A percentile compares a stretch with the other conserved stretches of the same genome.
Conservation (phyloP, 1,140 invertebrate species). For the Drosophila persimilis region DNA sequence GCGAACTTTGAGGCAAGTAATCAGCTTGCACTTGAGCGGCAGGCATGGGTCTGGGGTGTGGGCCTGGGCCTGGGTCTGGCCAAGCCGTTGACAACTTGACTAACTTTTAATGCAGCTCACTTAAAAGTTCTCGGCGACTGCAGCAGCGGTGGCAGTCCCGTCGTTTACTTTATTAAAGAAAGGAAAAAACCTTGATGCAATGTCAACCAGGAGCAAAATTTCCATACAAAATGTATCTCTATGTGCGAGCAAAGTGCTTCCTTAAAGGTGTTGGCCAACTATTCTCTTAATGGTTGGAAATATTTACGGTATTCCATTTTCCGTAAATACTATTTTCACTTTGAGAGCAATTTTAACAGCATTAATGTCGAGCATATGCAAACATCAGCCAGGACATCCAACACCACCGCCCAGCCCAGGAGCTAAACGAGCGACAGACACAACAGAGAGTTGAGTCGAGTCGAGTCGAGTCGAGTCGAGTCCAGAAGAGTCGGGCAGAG, state of each 20-base stretch:
- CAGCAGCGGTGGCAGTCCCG: constrained; percentile 14
- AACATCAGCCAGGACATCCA: constrained; percentile 32
- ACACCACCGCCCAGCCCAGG: neutral
- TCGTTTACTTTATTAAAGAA: constrained; percentile 57
- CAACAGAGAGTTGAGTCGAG: constrained; percentile 28
- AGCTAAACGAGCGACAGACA: neutral
- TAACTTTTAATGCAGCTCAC: constrained; percentile 78
- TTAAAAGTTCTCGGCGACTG: constrained; percentile 64
- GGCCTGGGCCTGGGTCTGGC: constrained; percentile 6
- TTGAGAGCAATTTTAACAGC: constrained; percentile 59
- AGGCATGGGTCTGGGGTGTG: constrained; percentile 1
- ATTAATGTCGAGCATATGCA: constrained; percentile 67
- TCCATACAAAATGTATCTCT: constrained; percentile 31
- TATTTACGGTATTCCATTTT: constrained; percentile 2
- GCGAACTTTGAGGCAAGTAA: constrained; percentile 58
- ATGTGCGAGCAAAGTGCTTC: no score
- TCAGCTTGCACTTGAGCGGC: constrained; percentile 51
- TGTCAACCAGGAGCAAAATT: constrained; percentile 38
- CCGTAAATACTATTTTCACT: constrained; percentile 5
- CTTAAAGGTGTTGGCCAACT: constrained; percentile 15
- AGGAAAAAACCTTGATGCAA: constrained; percentile 32
- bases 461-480: neutral
- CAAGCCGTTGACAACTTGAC: constrained; percentile 71
- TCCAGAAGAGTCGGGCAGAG: constrained; percentile 13
- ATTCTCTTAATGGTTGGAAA: constrained; percentile 13